Conservation (phyloP, 2,888 invertebrate species). For the Dendrolimus houi region DNA sequence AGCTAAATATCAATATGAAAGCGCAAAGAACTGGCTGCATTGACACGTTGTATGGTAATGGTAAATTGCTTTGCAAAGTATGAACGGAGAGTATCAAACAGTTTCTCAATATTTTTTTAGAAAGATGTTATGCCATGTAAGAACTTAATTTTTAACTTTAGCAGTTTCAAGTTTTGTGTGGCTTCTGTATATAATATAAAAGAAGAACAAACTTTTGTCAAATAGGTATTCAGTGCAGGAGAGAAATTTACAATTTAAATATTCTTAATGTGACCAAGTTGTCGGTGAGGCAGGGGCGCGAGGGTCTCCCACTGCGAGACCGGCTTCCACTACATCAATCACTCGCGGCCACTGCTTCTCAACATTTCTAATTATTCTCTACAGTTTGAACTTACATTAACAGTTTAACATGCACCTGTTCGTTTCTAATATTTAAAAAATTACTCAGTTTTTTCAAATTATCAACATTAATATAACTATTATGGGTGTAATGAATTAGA, state of each 20-base stretch:
- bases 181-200: slow-evolving; percentile 4
- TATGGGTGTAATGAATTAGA: no score
- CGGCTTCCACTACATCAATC: slow-evolving; percentile 75
- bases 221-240: slow-evolving; percentile 73
- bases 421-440: not conserved
- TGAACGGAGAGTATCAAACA: no score
- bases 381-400: slow-evolving; percentile 28
- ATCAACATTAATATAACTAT: no score
- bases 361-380: slow-evolving; percentile 74
- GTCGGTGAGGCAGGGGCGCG: slow-evolving; percentile 37
- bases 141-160: no score
- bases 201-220: slow-evolving; percentile 54
- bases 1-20: no score
- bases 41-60: no score
- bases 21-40: no score
- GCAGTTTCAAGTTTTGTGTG: no score
- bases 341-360: slow-evolving; percentile 69
- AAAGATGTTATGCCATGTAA: no score
- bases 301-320: slow-evolving; percentile 24
- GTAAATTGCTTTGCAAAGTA: no score
- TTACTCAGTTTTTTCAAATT: no score
- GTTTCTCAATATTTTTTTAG: no score
- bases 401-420: not conserved
- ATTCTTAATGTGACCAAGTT: slow-evolving; percentile 74
- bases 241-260: slow-evolving; percentile 75